These are phyloP conservation scores for Xiphophorus hellerii DNA, from an alignment of 2,113 vertebrate genomes.

Conservation along the genomic window DNA sequence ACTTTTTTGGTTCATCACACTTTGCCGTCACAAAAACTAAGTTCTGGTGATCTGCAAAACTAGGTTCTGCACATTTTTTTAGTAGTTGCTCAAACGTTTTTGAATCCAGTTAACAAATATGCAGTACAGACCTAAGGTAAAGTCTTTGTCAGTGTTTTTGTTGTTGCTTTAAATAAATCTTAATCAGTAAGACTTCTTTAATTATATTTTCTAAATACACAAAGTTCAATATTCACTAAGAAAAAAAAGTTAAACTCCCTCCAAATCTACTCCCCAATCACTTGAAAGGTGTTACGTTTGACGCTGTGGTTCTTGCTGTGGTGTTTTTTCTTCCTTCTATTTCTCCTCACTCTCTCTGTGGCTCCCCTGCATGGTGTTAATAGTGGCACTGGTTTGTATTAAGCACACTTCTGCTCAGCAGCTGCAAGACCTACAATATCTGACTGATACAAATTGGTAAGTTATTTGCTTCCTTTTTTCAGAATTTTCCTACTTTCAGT, in stretches of 20 bases:
- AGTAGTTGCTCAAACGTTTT: neutral
- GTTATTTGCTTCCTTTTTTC: neutral
- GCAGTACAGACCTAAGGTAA: neutral
- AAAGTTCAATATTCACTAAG: neutral
- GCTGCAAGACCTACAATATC: neutral
- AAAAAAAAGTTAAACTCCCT: neutral
- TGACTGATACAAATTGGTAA: slow-evolving; percentile 12
- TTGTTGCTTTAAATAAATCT: neutral
- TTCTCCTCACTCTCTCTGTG: neutral
- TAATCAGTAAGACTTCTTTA: neutral
- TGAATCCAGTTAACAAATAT: neutral
- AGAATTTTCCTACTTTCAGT: too few species aligned
- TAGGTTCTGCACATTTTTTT: neutral
- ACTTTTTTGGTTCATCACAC: neutral
- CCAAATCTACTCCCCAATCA: neutral
- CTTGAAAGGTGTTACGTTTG: neutral
- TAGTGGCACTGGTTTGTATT: too few species aligned
- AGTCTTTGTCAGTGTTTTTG: neutral
- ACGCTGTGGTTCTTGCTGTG: neutral
- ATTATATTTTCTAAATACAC: neutral
- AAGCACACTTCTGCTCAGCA: neutral
- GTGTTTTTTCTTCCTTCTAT: neutral
- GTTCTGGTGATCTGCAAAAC: neutral
- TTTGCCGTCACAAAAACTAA: neutral
- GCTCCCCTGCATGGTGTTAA: neutral